A percentile compares a stretch with the other conserved stretches of the same genome.
These are phyloP conservation scores for Corythornis madagascariensis DNA, from an alignment of 2,113 vertebrate genomes.

Conservation along the genomic window DNA sequence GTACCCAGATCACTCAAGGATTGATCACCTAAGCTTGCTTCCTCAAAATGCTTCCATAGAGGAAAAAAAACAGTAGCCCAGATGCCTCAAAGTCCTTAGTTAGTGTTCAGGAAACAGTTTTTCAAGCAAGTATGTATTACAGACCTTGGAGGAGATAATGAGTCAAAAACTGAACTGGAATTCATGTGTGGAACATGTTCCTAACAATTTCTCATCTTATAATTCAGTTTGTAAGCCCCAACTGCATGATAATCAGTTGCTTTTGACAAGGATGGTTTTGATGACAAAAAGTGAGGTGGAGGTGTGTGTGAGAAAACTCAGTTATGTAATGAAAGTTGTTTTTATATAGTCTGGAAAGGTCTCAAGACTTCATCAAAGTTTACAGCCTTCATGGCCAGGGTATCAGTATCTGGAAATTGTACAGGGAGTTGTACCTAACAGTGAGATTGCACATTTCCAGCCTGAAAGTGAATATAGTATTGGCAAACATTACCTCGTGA, in stretches of 20 bases:
- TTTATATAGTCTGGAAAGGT: not conserved
- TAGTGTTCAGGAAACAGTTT: not conserved
- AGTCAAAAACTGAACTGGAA: not conserved
- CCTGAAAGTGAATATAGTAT: not conserved
- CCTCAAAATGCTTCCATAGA: not conserved
- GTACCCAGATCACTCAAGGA: not conserved
- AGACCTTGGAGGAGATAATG: not conserved
- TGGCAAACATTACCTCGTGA: not conserved
- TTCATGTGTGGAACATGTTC: not conserved
- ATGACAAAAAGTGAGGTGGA: not conserved
- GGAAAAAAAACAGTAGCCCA: not conserved
- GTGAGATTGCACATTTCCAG: not conserved
- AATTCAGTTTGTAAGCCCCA: not conserved
- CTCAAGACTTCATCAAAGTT: not conserved
- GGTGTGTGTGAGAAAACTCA: not conserved
- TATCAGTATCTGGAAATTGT: not conserved
- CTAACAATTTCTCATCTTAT: not conserved
- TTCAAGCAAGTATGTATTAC: not conserved
- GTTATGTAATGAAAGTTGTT: not conserved
- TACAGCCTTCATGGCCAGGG: not conserved
- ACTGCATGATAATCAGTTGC: not conserved
- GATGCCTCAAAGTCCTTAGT: not conserved
- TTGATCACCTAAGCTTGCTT: not conserved
- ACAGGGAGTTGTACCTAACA: not conserved
- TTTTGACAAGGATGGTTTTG: not conserved